phyloP scores from a whole-genome alignment of 2,888 invertebrate species.

The Cephus spinipes region DNA sequence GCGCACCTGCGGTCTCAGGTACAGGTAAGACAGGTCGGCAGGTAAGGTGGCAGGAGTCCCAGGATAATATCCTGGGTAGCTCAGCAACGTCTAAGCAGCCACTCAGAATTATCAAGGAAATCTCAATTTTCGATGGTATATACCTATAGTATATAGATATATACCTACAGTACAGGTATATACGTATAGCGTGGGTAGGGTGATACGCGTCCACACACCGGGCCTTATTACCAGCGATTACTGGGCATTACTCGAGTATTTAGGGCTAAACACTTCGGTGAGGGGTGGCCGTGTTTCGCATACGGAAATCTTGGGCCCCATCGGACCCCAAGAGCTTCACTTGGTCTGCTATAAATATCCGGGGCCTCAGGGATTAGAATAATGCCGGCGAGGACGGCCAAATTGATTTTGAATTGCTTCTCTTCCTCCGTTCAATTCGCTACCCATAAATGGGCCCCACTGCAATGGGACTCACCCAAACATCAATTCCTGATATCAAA shows the following conservation, averaged over 20 bases:
- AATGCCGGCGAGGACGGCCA: conserved; percentile 23
- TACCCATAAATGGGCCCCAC: not conserved
- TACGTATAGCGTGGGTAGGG: not conserved
- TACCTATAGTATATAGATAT: not conserved
- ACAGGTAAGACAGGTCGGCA: not conserved
- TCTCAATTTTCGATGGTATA: not conserved
- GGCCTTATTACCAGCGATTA: conserved; percentile 56
- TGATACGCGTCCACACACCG: conserved; percentile 20
- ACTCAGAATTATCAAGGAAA: not conserved
- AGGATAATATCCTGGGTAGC: not conserved
- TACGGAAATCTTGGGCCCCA: conserved; percentile 38
- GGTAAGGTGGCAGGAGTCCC: not conserved
- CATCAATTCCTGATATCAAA: not conserved
- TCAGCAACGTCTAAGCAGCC: not conserved
- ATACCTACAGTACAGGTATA: not conserved
- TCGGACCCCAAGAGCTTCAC: conserved; percentile 18
- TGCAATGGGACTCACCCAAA: not conserved
- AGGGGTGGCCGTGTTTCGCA: conserved; percentile 48
- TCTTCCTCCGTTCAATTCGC: conserved; percentile 7
- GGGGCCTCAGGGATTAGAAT: conserved; percentile 25
- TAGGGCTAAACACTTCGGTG: conserved; percentile 52
- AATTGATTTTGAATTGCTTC: conserved; percentile 35
- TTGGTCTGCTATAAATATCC: conserved; percentile 23
- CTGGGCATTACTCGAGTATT: conserved; percentile 56
- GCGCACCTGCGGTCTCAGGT: not conserved